Evolutionary conservation across 64 coral and sea anemone species (phyloP).

Genomic region (Dendronephthya gigantea): DNA sequence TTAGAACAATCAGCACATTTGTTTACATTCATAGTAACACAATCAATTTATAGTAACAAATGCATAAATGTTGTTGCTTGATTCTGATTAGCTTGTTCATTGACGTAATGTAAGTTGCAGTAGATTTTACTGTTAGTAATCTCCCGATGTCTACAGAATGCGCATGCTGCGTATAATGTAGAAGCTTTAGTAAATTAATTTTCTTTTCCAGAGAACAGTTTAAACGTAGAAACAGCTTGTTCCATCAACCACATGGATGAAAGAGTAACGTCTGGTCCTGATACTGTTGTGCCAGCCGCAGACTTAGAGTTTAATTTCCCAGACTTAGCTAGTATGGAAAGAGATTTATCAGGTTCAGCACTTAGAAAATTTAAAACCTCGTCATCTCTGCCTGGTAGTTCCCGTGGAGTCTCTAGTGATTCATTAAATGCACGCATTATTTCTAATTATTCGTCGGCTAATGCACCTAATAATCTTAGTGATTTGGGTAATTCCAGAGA

Average conservation of each 20-base stretch:
- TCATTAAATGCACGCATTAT: neutral
- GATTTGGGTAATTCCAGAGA: neutral
- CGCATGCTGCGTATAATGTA: too few relatives aligned
- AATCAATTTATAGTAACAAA: too few relatives aligned
- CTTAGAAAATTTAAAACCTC: neutral
- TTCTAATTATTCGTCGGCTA: neutral
- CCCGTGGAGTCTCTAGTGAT: too few relatives aligned
- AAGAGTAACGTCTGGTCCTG: neutral
- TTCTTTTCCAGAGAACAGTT: neutral
- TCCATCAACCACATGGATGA: neutral
- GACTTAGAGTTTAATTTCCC: too few relatives aligned
- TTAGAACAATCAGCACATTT: too few relatives aligned
- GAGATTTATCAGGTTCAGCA: neutral
- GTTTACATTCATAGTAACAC: too few relatives aligned
- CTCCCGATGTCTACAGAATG: neutral
- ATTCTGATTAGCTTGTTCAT: too few relatives aligned
- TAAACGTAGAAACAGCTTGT: neutral
- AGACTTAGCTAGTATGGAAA: too few relatives aligned
- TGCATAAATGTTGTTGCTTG: too few relatives aligned
- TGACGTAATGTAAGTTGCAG: too few relatives aligned
- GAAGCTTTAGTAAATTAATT: neutral
- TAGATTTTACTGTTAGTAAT: neutral
- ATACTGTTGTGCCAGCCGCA: too few relatives aligned
- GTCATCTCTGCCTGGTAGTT: neutral
- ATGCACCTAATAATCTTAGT: too few relatives aligned